Conservation (phyloP, 2,797 vertebrate species). For the Xiphophorus birchmanni region DNA sequence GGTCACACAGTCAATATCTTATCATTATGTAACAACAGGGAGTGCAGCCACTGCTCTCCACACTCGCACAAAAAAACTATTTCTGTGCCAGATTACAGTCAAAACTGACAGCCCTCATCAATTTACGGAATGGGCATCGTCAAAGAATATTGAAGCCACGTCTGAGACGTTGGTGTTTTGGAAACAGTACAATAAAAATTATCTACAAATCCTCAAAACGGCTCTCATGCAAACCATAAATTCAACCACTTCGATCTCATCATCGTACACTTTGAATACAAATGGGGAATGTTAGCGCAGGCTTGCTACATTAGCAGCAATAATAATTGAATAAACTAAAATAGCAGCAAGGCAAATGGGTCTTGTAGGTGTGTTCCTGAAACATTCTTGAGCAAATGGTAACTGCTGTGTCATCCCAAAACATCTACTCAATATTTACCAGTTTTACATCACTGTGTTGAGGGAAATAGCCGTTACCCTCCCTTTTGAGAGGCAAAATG, state of each 20-base stretch:
- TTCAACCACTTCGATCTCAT: conserved; percentile 42
- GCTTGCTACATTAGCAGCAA: conserved; percentile 42
- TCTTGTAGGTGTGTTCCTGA: conserved; percentile 39
- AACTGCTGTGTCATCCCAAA: conserved; percentile 54
- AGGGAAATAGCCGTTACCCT: conserved; percentile 44
- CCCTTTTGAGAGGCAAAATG: conserved; percentile 54
- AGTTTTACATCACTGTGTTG: conserved; percentile 51
- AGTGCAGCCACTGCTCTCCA: conserved; percentile 27
- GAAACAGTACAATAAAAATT: conserved; percentile 45
- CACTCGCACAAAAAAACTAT: not conserved
- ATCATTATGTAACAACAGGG: conserved; percentile 71
- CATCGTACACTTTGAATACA: conserved; percentile 56
- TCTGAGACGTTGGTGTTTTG: conserved; percentile 39
- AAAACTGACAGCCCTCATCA: conserved; percentile 49
- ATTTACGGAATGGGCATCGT: conserved; percentile 44
- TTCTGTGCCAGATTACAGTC: conserved; percentile 48
- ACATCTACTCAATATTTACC: conserved; percentile 50
- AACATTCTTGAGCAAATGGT: conserved; percentile 18
- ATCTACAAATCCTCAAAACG: conserved; percentile 38
- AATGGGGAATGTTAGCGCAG: conserved; percentile 41
- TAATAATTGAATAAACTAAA: conserved; percentile 51
- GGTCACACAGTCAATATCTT: conserved; percentile 76
- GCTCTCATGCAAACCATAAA: conserved; percentile 37
- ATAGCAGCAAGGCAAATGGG: conserved; percentile 37
- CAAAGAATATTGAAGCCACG: conserved; percentile 36